Base-by-base conservation (phyloP, 2,888 invertebrate genomes). In the Rhorus exstirpatorius region DNA sequence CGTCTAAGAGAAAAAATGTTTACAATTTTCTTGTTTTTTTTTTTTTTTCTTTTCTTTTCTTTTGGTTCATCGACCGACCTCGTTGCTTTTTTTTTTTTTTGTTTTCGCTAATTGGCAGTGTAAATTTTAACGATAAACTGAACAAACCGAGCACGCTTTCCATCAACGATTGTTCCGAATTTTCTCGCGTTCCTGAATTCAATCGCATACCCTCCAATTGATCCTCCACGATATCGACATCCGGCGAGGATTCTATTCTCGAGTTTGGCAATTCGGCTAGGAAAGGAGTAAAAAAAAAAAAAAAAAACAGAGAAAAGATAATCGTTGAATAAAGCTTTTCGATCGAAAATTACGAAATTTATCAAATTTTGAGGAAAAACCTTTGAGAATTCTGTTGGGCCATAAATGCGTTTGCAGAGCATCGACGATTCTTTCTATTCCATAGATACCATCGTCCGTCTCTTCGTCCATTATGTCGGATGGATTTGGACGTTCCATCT, bases 321-420 rank as follows among this genome's bases (percentile, higher is more conserved):
- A 46, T 46, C 26, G 44, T 46, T 26, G 44, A 4, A 63, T 24
- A 24, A 1, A 44, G 24, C 21, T 63, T 14, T 17, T 41, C n/a
- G 4, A 21, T 41, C 21, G 35, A 7, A 6, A 17, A n/a, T 44
- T 21, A 14, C 53, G 8, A 53, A 60, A n/a, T 31, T 31, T 3
- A 31, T n/a, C 26, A 41, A 1, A 21, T 10, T 19, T 12, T 58
- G 7, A 19, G 14, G 8, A 31, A 94, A 67, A 53, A 74, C 94
- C 94, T 94, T 96, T 96, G 91, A 96, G 93, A 38, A 93, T 92
- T 83, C 96, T 93, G 91, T 96, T 96, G 24, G 96, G 94, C 96
- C 97, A 97, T 60, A 95, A 94, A 89, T 96, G 96, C 58, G 96
- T 95, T 87, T 96, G 95, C 38, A 97, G 92, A 58, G 96, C 96